Evolutionary conservation across 2,888 invertebrate species (phyloP), one percentile per base, ranked within the genome.

Genomic region (Hydroisotoma schaefferi): DNA sequence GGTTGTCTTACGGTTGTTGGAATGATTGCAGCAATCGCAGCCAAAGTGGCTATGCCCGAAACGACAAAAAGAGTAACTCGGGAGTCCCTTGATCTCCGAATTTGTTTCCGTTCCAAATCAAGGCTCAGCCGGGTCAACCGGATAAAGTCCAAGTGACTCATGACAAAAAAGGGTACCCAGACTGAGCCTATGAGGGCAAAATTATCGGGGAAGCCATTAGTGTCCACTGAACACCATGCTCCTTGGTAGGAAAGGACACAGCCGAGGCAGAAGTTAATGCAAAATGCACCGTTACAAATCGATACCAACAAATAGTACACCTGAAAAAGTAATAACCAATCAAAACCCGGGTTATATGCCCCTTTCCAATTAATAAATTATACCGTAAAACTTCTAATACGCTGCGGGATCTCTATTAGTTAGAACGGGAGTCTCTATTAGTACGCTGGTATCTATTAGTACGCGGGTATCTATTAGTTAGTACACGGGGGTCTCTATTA

Each of bases 101-200:
- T 29, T 25, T 49, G 49, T 27, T 23, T 28, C 28, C 28, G 15
- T 20, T 53, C 53, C 26, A 53, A 27, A 22, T 15, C 10, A 5
- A 53, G 27, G n/a, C 40, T 23, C 26, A 53, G 43, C 43, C 53
- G 20, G 15, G 26, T 40, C 2, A 53, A 27, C 2, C 53, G 53
- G 15, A 53, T n/a, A 40, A 53, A 53, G 26, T 53, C 25, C 18
- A 53, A 2, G 43, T 53, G 53, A 27, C 3, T 3, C 40, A 53
- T 25, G 53, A 53, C 3, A 25, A 53, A 53, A 26, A 20, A 53
- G 4, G 43, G 43, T 26, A 43, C 26, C 53, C 53, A 53, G n/a
- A 53, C 29, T 2, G 27, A 33, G 2, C 15, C 43, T 18, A 53
- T 26, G 8, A 40, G 2, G 3, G 20, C n/a, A 8, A 40, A 23